Evolutionary conservation across 1,140 invertebrate species (phyloP), one percentile per base, ranked within the genome.

Genomic region (Drosophila saltans): DNA sequence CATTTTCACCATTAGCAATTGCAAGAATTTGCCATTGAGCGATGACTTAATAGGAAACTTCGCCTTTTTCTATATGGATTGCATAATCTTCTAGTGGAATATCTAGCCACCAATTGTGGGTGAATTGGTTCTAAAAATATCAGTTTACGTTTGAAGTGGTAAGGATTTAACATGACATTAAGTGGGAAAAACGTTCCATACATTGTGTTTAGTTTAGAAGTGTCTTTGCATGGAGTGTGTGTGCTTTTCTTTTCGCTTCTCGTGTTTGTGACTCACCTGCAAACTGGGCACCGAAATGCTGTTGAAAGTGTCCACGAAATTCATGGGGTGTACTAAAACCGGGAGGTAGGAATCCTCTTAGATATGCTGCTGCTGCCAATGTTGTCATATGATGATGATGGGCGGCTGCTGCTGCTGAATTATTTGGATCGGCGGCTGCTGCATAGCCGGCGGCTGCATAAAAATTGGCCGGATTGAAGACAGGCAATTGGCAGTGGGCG

Each of bases 331-430:
- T 91, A 40, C 79, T 92, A 48, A 92, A 92, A n/a, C 91, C 91
- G 71, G 91, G 89, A 66, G 91, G 91, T 69, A 92, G 80, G 66
- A 92, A 92, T 30, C 91, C 91, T 8, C 91, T 74, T 30, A 92
- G 59, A 69, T 92, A 92, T 40, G 91, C 91, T 11, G 91, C 91
- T 8, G 91, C 91, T 11, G 91, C 91, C 72, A 92, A 58, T 8
- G 91, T 92, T 30, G 91, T 92, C 91, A 92, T 92, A 39, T 92
- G 91, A 68, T 92, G 91, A 52, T 92, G 91, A 69, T 92, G 91
- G 45, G 91, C 91, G 11, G 91, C 91, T 5, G 83, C 90, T 4
- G 90, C 85, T 4, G 83, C 90, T 2, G 90, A 81, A 9, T 86
- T 73, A 9, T 77, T 75, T 0, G 86, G 86, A 69, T 82, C 86